phyloP scores from a whole-genome alignment of 2,888 invertebrate genomes.

The Leptothorax acervorum region DNA sequence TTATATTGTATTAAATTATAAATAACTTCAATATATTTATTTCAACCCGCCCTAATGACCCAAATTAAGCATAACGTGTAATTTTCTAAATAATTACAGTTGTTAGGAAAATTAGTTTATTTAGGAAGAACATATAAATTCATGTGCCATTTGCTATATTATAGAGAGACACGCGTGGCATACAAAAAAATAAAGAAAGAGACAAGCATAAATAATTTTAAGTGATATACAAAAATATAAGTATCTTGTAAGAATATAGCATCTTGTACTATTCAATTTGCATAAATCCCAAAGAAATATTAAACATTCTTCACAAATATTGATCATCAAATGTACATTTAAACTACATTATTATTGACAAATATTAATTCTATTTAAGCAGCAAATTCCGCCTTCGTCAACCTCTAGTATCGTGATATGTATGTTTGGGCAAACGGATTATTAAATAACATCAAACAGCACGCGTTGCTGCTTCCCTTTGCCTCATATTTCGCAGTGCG shows the following conservation, averaged over 20 bases:
- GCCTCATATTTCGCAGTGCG: conserved; percentile 1
- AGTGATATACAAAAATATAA: background rate
- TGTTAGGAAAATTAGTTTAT: background rate
- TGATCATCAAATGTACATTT: background rate
- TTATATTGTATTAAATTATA: background rate
- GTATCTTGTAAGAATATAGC: background rate
- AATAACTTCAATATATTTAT: background rate
- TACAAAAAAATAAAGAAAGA: background rate
- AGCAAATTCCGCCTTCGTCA: conserved; percentile 10
- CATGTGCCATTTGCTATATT: background rate
- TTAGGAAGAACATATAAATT: background rate
- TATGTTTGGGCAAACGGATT: conserved; percentile 28
- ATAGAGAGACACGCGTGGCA: background rate
- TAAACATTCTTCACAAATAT: conserved; percentile 8
- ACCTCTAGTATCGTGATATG: conserved; percentile 11
- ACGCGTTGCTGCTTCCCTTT: background rate
- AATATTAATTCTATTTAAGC: conserved; percentile 39
- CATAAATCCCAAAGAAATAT: background rate
- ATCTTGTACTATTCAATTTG: background rate
- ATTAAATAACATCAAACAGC: conserved; percentile 37
- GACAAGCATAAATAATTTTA: background rate
- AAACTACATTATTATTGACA: conserved; percentile 23
- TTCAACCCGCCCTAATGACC: background rate
- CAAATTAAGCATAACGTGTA: background rate
- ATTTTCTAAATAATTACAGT: background rate